phyloP scores from a whole-genome alignment of 2,797 vertebrate species.

The Danio albolineatus region DNA sequence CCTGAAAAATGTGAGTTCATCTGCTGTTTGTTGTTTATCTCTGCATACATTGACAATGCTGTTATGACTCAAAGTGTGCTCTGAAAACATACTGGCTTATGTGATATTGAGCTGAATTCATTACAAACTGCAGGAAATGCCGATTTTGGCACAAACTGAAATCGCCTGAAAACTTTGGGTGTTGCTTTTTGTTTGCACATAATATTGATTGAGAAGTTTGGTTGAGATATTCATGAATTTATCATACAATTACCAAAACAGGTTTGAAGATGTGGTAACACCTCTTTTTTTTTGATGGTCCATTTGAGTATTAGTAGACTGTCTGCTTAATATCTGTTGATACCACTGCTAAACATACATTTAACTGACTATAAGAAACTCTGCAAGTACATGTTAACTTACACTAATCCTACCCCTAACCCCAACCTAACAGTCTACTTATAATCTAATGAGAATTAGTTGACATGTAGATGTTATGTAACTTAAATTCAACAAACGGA shows the following conservation, averaged over 20 bases:
- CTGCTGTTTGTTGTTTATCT: conserved; percentile 25
- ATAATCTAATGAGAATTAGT: no score
- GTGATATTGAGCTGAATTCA: conserved; percentile 22
- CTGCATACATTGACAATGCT: conserved; percentile 37
- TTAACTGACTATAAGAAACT: no score
- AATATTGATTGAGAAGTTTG: conserved; percentile 12
- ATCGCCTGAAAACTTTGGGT: conserved; percentile 12
- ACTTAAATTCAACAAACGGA: no score
- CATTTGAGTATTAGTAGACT: no score
- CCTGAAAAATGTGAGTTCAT: conserved; percentile 95
- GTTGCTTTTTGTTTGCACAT: conserved; percentile 19
- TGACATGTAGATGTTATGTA: no score
- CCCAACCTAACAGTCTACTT: no score
- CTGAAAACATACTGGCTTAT: conserved; percentile 14
- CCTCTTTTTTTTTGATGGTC: no score
- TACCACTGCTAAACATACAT: no score
- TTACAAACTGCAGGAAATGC: neutral
- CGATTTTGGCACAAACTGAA: neutral
- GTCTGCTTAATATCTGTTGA: no score
- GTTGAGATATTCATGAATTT: conserved; percentile 2
- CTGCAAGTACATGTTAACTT: no score
- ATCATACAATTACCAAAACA: neutral
- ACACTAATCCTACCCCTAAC: no score
- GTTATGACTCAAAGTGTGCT: neutral
- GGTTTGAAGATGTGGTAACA: neutral